phyloP scores from a whole-genome alignment of 2,888 invertebrate genomes.

The Eilema sororculum region DNA sequence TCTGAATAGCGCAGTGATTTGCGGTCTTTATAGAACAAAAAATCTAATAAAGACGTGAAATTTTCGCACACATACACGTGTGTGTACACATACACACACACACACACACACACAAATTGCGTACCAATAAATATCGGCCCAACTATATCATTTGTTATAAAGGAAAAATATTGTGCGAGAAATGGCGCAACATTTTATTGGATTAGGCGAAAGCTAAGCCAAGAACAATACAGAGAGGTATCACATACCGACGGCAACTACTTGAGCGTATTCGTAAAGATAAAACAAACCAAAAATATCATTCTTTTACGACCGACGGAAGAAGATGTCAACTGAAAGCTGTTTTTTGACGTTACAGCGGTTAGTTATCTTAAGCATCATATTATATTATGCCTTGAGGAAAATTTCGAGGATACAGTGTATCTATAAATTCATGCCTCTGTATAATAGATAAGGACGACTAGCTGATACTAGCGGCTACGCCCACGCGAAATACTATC shows the following conservation, averaged over 20 bases:
- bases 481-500: slow-evolving; percentile 9
- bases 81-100: too few relatives aligned
- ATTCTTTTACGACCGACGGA: slow-evolving; percentile 26
- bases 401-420: slow-evolving; percentile 6
- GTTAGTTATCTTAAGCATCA: slow-evolving; percentile 20
- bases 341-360: slow-evolving; percentile 20
- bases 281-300: neutral
- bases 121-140: neutral
- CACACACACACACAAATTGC: too few relatives aligned
- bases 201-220: neutral
- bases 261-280: neutral
- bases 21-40: neutral
- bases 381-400: neutral
- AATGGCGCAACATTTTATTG: neutral
- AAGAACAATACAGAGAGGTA: slow-evolving; percentile 26
- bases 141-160: neutral
- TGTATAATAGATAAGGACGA: slow-evolving; percentile 22
- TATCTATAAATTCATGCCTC: slow-evolving; percentile 19
- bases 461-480: neutral
- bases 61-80: too few relatives aligned
- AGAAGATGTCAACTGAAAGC: slow-evolving; percentile 10
- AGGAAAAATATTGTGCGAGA: neutral
- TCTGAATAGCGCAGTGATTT: neutral
- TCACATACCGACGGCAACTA: slow-evolving; percentile 2
- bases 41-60: too few relatives aligned